phyloP scores from a whole-genome alignment of 35 echinoderm and acorn worm species.

The Heliocidaris erythrogramma region DNA sequence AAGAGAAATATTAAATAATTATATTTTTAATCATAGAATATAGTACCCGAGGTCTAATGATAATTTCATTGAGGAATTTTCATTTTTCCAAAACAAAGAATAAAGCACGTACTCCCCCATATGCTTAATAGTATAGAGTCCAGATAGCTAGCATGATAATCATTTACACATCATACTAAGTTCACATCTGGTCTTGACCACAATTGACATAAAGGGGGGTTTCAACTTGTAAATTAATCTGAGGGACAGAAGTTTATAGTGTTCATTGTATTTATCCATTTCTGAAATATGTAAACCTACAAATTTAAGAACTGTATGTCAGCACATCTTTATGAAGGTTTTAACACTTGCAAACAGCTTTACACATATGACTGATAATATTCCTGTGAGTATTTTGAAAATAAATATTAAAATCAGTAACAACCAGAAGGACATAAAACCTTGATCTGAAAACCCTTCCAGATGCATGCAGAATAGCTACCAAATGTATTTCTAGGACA shows the following conservation, averaged over 20 bases:
- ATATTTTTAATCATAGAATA: not conserved
- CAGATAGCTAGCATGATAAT: not conserved
- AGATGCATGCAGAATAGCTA: not conserved
- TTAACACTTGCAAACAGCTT: not conserved
- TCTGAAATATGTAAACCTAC: no score
- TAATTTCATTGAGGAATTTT: no score
- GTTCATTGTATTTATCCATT: no score
- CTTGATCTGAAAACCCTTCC: not conserved
- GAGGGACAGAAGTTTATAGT: not conserved
- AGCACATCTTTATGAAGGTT: not conserved
- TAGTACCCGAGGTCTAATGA: no score
- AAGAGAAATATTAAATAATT: not conserved
- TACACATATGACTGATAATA: not conserved
- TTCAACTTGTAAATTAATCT: not conserved
- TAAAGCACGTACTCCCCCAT: not conserved
- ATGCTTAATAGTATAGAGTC: not conserved
- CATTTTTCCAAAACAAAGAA: no score
- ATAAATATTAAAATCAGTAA: not conserved
- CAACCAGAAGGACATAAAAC: not conserved
- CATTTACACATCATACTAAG: not conserved
- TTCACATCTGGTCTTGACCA: conserved; percentile 1
- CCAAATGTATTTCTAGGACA: conserved; percentile 11
- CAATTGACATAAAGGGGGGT: not conserved
- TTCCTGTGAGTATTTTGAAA: not conserved
- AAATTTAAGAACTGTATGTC: no score